These are phyloP conservation scores for Cyrtonyx montezumae DNA, from an alignment of 2,113 vertebrate species.

Conservation along the genomic window DNA sequence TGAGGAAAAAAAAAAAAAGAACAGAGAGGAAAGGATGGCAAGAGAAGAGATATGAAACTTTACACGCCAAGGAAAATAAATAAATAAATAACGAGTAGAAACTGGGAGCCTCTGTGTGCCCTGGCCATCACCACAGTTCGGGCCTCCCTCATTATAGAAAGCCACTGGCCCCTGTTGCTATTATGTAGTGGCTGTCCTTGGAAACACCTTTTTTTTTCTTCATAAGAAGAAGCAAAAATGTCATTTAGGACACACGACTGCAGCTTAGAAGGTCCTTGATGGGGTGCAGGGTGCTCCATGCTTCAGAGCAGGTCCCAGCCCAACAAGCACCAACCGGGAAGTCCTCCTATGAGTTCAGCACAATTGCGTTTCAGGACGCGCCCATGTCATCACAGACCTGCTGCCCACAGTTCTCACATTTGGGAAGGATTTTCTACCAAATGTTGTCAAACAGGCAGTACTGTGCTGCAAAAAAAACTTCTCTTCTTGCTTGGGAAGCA, in stretches of 20 bases:
- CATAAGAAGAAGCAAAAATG: background rate
- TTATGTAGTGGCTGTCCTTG: rapidly evolving
- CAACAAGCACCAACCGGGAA: rapidly evolving
- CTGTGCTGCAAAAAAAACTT: background rate
- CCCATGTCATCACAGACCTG: background rate
- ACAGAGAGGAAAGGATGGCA: background rate
- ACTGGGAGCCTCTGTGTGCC: background rate
- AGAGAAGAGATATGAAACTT: background rate
- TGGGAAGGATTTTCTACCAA: background rate
- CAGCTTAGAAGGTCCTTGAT: background rate
- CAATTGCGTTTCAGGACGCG: rapidly evolving
- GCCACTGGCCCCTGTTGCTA: background rate
- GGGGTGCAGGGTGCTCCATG: background rate
- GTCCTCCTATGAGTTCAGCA: background rate
- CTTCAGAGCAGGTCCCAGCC: rapidly evolving
- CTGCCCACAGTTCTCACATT: background rate
- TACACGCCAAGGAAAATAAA: background rate
- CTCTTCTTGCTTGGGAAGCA: background rate
- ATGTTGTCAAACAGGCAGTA: background rate
- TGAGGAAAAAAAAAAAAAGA: background rate
- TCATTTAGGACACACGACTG: background rate
- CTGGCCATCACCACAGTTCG: background rate
- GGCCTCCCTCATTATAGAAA: rapidly evolving
- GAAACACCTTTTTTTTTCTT: background rate
- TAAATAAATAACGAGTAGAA: no score